Base-by-base conservation (phyloP, 2,113 vertebrate species). In the Microtus pennsylvanicus region DNA sequence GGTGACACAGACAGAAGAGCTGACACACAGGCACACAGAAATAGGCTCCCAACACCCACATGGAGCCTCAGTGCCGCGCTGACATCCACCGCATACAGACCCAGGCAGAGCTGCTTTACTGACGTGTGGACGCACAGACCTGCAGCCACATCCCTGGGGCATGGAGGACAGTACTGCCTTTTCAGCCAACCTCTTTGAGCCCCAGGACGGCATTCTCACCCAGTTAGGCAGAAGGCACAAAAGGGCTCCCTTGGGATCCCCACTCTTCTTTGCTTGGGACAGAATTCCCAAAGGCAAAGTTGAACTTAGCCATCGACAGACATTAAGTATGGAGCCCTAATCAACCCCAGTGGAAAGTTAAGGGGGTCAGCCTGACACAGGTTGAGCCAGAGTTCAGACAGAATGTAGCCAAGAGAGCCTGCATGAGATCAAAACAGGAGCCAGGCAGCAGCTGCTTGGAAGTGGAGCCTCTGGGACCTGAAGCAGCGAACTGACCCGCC, bases 1-100 rank as follows among this genome's bases (percentile, higher is more conserved):
- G 11, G 89, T 50, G 90, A 94, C 87, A 97, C 50, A 75, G 92
- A 93, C 95, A 95, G 88, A 94, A 93, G 85, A 69, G 93, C 93
- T 95, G 97, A 97, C 96, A 97, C 45, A 50, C 78, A 58, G 91
- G 92, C 91, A 88, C 92, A 83, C 67, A 92, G 90, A 96, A 96
- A 96, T 92, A 96, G 93, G 86, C 87, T 93, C 87, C 93, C 72
- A n/a, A 94, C 96, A 89, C 96, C 96, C 96, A 97, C 97, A 17
- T 24, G 4, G 88, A 95, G 94, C 87, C 19, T 45, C 78, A 3
- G 58, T 33, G 85, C 47, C 69, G 19, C 0, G 78, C 52, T 86
- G 86, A 74, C 0, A 42, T 14, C 87, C 93, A 30, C 38, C 3
- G 24, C 94, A 58, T 55, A 8, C 72, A 76, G 91, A 61, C 61